Conservation (phyloP, 2,888 invertebrate species). For the Macaria liturata region DNA sequence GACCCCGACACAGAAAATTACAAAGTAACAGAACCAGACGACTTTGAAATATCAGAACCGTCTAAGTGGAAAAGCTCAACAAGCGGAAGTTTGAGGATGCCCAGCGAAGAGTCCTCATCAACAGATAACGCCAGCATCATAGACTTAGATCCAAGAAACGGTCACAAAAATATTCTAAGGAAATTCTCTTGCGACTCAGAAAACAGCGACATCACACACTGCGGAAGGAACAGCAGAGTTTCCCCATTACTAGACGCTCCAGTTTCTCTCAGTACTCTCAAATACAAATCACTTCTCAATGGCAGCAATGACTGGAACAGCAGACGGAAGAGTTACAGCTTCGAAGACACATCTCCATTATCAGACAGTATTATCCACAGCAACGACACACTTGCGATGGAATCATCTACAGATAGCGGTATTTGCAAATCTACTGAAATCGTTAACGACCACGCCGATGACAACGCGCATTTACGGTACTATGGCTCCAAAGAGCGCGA, state of each 20-base stretch:
- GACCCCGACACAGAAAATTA: constrained; percentile 63
- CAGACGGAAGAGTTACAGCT: constrained; percentile 90
- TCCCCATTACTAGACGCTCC: constrained; percentile 70
- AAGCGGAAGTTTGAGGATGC: constrained; percentile 86
- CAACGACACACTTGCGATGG: constrained; percentile 83
- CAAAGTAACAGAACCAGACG: constrained; percentile 82
- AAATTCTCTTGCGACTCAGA: constrained; percentile 69
- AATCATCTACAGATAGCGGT: constrained; percentile 91
- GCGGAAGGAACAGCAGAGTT: constrained; percentile 50
- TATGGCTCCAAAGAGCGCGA: constrained; percentile 46
- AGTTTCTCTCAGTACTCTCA: constrained; percentile 65
- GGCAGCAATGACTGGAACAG: constrained; percentile 86
- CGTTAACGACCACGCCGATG: constrained; percentile 68
- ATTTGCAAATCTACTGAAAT: constrained; percentile 89
- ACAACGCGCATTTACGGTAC: constrained; percentile 41
- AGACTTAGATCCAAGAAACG: constrained; percentile 63
- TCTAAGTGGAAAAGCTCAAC: constrained; percentile 87
- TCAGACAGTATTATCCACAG: constrained; percentile 58
- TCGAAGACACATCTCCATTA: constrained; percentile 75
- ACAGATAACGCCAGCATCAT: constrained; percentile 75
- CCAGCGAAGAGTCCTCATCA: constrained; percentile 81
- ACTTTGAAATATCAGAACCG: constrained; percentile 79
- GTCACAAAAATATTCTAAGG: constrained; percentile 53
- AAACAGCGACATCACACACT: constrained; percentile 57
- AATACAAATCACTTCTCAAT: constrained; percentile 72